Evolutionary conservation across 2,888 invertebrate genomes (phyloP), one percentile per base, ranked within the genome.

Genomic region (Hypolimnas misippus): DNA sequence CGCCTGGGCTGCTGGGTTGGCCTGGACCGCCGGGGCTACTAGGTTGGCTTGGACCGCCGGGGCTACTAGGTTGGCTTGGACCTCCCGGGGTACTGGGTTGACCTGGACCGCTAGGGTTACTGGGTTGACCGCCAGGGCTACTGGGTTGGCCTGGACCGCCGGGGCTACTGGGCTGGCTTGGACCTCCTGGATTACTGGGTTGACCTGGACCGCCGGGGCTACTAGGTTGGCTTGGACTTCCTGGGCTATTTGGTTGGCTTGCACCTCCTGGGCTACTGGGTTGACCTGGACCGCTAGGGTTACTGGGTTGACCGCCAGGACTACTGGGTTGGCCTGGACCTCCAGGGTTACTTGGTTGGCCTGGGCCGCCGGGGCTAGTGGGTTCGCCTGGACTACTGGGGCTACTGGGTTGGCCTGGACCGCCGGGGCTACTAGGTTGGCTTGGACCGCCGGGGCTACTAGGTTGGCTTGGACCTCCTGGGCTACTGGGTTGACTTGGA

Each of bases 21-120:
- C 53, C 40, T 1, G 61, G 33, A 2, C 12, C n/a, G 1, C 50
- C 54, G n/a, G 55, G 14, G 4, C 6, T 10, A 2, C 61, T 19
- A 6, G 55, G 51, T n/a, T 2, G 16, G 29, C 12, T 38, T n/a
- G 51, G n/a, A 6, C 33, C 2, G 8, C 33, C 33, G 8, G 33
- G 10, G 6, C 49, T 40, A 21, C 42, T 40, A 0, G 61, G 35
- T 25, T 19, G 44, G 33, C 55, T 29, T 1, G 51, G 25, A 0
- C 57, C 51, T 7, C 62, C 55, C 0, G 40, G 25, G n/a, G 33
- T 7, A 33, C 6, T 46, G 16, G 33, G 33, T 1, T 33, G 0
- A 33, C 38, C 17, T 0, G 58, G 17, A 0, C 46, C 29, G 4
- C 57, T 40, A 2, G 64, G 25, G 6, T 52, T 33, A 0, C 14